phyloP scores from a whole-genome alignment of 2,797 vertebrate genomes.

The Enteromius trimaculatus region DNA sequence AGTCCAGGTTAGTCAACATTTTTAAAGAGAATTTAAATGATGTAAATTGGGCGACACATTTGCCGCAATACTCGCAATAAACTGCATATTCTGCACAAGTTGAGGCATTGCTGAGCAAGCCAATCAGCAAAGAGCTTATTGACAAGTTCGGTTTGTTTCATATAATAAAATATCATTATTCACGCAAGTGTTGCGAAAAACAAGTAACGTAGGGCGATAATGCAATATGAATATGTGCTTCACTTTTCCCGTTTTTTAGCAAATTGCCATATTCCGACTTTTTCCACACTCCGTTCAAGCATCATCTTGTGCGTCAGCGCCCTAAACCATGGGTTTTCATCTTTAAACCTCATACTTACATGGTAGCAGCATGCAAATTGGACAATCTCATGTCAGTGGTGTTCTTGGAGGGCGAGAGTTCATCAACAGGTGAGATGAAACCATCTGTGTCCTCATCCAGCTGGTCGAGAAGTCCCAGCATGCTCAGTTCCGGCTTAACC shows the following conservation, averaged over 20 bases:
- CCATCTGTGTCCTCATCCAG: constrained; percentile 90
- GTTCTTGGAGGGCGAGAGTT: constrained; percentile 85
- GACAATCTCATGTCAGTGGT: constrained; percentile 89
- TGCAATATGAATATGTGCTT: neutral
- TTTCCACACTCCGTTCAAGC: neutral
- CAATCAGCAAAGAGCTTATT: neutral
- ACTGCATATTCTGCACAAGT: too few species aligned
- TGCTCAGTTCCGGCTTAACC: constrained; percentile 80
- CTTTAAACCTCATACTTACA: constrained; percentile 72
- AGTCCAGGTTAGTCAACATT: neutral
- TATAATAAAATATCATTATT: too few species aligned
- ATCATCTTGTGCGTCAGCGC: neutral
- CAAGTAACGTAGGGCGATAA: neutral
- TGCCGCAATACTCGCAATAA: too few species aligned
- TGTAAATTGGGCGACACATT: too few species aligned
- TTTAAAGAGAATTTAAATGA: neutral
- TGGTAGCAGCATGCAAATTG: constrained; percentile 93
- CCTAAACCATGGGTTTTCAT: neutral
- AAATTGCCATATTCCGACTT: neutral
- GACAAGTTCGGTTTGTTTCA: neutral
- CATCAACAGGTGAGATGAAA: constrained; percentile 94
- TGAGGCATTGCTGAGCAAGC: neutral
- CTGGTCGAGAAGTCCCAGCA: constrained; percentile 87
- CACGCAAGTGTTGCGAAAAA: too few species aligned
- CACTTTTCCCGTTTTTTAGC: neutral